Evolutionary conservation across 2,888 invertebrate species (phyloP), one percentile per base, ranked within the genome.

Genomic region (Platynereis dumerilii): DNA sequence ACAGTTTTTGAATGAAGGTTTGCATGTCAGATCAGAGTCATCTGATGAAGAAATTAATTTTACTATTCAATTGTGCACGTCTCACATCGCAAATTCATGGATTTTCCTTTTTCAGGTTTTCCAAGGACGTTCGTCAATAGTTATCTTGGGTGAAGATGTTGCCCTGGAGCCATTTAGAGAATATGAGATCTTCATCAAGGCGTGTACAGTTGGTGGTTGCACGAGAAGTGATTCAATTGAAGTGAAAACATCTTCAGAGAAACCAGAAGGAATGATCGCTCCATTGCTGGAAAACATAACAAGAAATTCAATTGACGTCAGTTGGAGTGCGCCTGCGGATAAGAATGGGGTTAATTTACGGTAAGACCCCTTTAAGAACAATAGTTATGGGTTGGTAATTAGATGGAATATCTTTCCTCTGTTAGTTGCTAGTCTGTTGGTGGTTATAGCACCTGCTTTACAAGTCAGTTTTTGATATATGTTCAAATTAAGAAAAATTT

Each of bases 201-300:
- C 78, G 2, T 83, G 83, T 64, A 82, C 80, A 2, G 69, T 68
- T 15, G 77, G 74, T 26, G 81, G 81, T 0, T 83, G 83, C 60
- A 76, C 80, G 2, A 59, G 69, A 17, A 76, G 78, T 12, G 69
- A 71, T 1, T 52, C 62, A 12, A 76, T 79, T 60, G 66, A 67
- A 2, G 77, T 80, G 42, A 69, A 60, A 20, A 81, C 82, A 22
- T 75, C 76, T 17, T 80, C 81, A 58, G 73, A 76, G 1, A 63
- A 71, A 20, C 81, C 82, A 1, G 39, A 69, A 20, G 71, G 72
- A 10, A 79, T 78, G 65, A 60, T 74, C 5, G 60, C 71, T 24
- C 81, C 82, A 7, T 60, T 63, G 0, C 45, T 72, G 26, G 70
- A 69, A 34, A 68, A 74, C 64, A 67, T 76, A 15, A 68, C 69